Conservation (phyloP, 2,797 vertebrate species). For the Squalus acanthias region DNA sequence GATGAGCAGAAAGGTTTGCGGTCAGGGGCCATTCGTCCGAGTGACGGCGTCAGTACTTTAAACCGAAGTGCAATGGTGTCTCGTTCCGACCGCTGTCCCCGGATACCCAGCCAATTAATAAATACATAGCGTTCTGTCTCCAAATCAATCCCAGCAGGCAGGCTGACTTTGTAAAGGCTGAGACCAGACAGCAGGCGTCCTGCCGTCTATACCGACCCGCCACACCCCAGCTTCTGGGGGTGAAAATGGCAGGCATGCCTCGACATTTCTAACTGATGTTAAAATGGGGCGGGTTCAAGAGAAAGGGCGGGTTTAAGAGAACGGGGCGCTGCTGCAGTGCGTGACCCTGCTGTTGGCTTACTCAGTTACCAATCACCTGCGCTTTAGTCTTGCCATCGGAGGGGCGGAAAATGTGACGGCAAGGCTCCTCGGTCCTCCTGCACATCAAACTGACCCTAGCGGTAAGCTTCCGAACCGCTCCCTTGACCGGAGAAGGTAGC, state of each 20-base stretch:
- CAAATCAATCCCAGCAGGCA: background rate
- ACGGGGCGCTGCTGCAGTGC: no score
- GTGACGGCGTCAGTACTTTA: background rate
- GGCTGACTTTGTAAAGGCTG: background rate
- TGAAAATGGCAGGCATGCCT: background rate
- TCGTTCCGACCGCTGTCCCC: background rate
- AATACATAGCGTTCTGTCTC: background rate
- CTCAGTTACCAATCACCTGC: no score
- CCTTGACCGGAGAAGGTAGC: no score
- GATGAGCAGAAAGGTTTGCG: background rate
- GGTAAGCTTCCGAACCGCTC: no score
- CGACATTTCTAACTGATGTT: background rate
- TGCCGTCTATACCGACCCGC: background rate
- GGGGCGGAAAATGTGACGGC: no score
- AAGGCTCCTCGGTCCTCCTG: no score
- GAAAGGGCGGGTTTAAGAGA: background rate
- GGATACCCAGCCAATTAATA: background rate
- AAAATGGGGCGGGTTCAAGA: background rate
- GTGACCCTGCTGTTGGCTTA: no score
- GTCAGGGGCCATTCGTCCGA: background rate
- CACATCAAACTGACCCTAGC: no score
- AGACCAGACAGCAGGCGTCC: background rate
- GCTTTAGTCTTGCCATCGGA: no score
- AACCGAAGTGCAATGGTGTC: background rate
- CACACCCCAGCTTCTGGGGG: background rate